phyloP scores from a whole-genome alignment of 2,113 vertebrate genomes.

The Neopipo cinnamomea region DNA sequence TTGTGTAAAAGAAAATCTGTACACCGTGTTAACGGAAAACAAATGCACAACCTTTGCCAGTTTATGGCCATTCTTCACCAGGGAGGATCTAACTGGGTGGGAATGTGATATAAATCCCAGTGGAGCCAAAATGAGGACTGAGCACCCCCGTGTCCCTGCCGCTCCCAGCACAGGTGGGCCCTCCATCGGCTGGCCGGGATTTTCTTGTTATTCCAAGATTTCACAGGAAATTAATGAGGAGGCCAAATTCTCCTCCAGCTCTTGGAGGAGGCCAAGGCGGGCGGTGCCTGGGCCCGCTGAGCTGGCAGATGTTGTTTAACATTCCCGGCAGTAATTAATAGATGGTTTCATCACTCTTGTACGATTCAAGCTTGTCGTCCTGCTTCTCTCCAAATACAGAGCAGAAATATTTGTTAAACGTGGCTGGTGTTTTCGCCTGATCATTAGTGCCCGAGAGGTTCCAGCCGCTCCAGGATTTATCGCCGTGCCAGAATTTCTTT shows the following conservation, averaged over 20 bases:
- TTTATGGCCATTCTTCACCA: neutral
- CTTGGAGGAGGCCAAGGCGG: constrained; percentile 3
- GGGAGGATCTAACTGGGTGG: neutral
- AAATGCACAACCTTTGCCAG: neutral
- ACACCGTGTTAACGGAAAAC: neutral
- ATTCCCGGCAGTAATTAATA: constrained; percentile 63
- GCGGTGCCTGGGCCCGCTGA: constrained; percentile 45
- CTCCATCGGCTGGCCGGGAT: neutral
- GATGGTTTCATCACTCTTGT: constrained; percentile 53
- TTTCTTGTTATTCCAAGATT: neutral
- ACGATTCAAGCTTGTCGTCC: constrained; percentile 54
- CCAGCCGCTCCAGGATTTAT: constrained; percentile 36
- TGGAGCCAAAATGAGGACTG: neutral
- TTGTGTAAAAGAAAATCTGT: neutral
- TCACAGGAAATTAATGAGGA: constrained; percentile 26
- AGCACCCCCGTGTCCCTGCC: rapidly evolving
- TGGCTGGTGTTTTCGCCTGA: neutral
- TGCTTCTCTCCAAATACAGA: constrained; percentile 42
- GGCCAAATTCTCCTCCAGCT: constrained; percentile 34
- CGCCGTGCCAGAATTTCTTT: constrained; percentile 13
- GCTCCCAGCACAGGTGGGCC: neutral
- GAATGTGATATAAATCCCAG: neutral
- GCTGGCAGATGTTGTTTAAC: constrained; percentile 69
- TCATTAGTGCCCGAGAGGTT: constrained; percentile 1
- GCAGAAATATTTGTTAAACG: constrained; percentile 63